Conservation (phyloP, 2,888 invertebrate species). For the Lottia scabra region DNA sequence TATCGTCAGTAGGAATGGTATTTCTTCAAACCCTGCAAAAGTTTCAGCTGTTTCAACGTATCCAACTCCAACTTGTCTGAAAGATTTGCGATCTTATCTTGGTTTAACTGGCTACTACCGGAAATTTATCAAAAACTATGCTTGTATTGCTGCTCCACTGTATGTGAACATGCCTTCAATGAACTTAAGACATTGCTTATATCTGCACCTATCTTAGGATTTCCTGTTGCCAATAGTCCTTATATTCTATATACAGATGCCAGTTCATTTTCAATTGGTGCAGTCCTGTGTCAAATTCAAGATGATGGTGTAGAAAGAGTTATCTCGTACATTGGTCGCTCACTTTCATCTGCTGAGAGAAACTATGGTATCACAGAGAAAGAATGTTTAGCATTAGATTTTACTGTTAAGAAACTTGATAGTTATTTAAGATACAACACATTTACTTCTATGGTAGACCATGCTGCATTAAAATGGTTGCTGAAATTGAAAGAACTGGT, state of each 20-base stretch:
- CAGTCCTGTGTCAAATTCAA: conserved; percentile 19
- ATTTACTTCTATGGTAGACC: conserved; percentile 14
- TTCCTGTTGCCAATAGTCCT: conserved; percentile 8
- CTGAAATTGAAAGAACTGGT: conserved; percentile 10
- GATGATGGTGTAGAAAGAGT: conserved; percentile 11
- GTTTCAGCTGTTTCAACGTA: neutral
- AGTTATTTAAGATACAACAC: conserved; percentile 9
- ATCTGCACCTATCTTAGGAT: conserved; percentile 14
- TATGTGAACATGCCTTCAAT: conserved; percentile 17
- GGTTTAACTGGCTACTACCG: conserved; percentile 63
- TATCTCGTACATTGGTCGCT: conserved; percentile 9
- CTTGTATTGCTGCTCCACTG: conserved; percentile 16
- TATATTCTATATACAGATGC: conserved; percentile 22
- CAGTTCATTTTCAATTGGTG: conserved; percentile 9
- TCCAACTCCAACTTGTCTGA: neutral
- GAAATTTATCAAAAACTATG: conserved; percentile 13
- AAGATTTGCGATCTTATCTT: conserved; percentile 26
- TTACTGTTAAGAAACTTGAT: conserved; percentile 19
- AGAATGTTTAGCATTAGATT: conserved; percentile 21
- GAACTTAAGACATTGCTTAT: conserved; percentile 7
- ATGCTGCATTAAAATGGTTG: conserved; percentile 23
- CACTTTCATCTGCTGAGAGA: conserved; percentile 12
- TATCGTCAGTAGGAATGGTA: conserved; percentile 1
- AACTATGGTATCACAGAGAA: conserved; percentile 16
- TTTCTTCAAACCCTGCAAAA: neutral